phyloP scores from a whole-genome alignment of 2,888 invertebrate species.

The Pocota personata region DNA sequence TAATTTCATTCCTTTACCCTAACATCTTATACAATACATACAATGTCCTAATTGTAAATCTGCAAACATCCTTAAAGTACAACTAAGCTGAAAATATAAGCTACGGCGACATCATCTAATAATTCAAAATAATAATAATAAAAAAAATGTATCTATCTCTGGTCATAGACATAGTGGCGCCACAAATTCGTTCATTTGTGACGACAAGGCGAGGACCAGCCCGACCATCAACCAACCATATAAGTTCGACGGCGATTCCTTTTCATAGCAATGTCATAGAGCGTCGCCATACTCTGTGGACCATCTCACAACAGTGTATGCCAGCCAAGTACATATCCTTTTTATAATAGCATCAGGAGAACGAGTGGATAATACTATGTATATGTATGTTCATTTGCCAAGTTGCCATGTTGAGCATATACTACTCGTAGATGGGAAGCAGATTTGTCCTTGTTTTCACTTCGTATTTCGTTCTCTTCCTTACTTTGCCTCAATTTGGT shows the following conservation, averaged over 20 bases:
- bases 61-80: constrained; percentile 26
- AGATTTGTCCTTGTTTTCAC: constrained; percentile 67
- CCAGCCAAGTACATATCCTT: constrained; percentile 59
- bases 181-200: constrained; percentile 48
- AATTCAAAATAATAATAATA: constrained; percentile 35
- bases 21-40: neutral
- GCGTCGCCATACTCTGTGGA: constrained; percentile 43
- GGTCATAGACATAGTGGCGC: constrained; percentile 48
- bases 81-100: constrained; percentile 34
- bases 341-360: constrained; percentile 47
- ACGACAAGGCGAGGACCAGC: constrained; percentile 28
- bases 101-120: constrained; percentile 52
- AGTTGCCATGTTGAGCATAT: constrained; percentile 59
- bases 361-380: constrained; percentile 19
- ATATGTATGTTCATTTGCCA: constrained; percentile 61
- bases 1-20: constrained; percentile 1
- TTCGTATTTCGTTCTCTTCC: constrained; percentile 14
- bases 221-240: constrained; percentile 21
- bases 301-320: constrained; percentile 56
- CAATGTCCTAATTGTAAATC: constrained; percentile 34
- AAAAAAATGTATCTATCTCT: constrained; percentile 13
- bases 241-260: constrained; percentile 34
- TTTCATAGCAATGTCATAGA: constrained; percentile 47
- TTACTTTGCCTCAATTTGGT: neutral
- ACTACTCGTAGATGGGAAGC: constrained; percentile 12